These are phyloP conservation scores for Sphaeridia pumilis DNA, from an alignment of 2,888 invertebrate species.

Conservation along the genomic window DNA sequence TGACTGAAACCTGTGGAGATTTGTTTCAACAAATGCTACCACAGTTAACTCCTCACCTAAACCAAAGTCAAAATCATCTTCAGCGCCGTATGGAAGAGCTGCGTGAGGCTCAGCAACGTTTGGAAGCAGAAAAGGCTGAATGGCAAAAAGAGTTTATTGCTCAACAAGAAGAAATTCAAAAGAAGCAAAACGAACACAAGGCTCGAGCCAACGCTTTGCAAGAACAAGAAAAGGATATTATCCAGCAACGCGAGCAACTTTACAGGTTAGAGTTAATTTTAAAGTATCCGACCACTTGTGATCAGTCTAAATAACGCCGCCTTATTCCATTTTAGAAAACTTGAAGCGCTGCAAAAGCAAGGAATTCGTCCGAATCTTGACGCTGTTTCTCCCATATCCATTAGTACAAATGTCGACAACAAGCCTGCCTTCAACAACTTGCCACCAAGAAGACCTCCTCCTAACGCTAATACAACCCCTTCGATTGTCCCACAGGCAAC, in stretches of 20 bases:
- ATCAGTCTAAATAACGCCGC: neutral
- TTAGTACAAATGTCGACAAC: slow-evolving; percentile 39
- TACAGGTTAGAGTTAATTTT: slow-evolving; percentile 46
- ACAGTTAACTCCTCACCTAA: slow-evolving; percentile 29
- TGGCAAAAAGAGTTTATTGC: slow-evolving; percentile 29
- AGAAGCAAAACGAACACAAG: slow-evolving; percentile 25
- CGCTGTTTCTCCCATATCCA: slow-evolving; percentile 37
- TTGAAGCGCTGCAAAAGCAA: slow-evolving; percentile 68
- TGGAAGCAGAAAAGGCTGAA: slow-evolving; percentile 34
- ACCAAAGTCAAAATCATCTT: slow-evolving; percentile 32
- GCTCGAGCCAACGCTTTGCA: slow-evolving; percentile 49
- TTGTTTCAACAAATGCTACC: slow-evolving; percentile 34
- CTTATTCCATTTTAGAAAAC: slow-evolving; percentile 42
- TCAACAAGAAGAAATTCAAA: slow-evolving; percentile 29
- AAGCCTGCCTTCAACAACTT: slow-evolving; percentile 37
- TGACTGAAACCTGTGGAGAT: slow-evolving; percentile 35
- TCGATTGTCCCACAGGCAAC: slow-evolving; percentile 18
- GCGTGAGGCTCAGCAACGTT: slow-evolving; percentile 33
- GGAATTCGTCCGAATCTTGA: slow-evolving; percentile 44
- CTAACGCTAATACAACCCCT: slow-evolving; percentile 16
- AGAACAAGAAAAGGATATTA: slow-evolving; percentile 71
- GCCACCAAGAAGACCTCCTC: slow-evolving; percentile 38
- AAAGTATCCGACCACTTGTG: neutral
- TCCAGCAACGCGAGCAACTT: slow-evolving; percentile 79
- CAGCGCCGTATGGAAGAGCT: slow-evolving; percentile 36